Evolutionary conservation across 2,888 invertebrate species (phyloP).

Genomic region (Neoitamus cyanurus): DNA sequence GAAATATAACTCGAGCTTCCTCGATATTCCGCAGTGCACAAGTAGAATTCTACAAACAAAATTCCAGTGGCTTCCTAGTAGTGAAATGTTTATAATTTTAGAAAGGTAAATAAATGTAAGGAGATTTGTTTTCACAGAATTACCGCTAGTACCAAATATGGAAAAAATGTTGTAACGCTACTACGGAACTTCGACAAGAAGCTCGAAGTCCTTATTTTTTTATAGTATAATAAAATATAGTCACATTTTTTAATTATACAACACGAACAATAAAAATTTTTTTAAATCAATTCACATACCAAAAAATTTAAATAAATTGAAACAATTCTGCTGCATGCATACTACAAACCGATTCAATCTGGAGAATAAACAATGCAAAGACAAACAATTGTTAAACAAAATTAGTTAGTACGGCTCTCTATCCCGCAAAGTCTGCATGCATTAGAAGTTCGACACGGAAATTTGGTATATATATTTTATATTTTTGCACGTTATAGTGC

Average conservation of each 20-base stretch:
- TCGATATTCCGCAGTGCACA: neutral
- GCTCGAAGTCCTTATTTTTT: slow-evolving; percentile 19
- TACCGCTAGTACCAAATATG: neutral
- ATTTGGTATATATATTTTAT: slow-evolving; percentile 21
- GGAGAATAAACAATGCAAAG: neutral
- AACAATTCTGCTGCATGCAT: neutral
- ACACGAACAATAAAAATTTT: slow-evolving; percentile 14
- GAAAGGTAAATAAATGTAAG: neutral
- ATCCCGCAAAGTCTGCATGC: neutral
- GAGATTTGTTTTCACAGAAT: neutral
- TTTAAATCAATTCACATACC: slow-evolving; percentile 3
- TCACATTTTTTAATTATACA: slow-evolving; percentile 7
- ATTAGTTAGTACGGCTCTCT: neutral
- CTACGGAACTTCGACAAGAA: neutral
- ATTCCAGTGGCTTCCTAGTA: neutral
- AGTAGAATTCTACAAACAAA: neutral
- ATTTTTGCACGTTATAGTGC: slow-evolving; percentile 51
- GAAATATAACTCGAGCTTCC: neutral
- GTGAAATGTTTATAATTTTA: neutral
- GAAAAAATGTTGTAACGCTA: neutral
- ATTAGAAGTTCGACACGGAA: neutral
- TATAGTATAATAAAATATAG: neutral
- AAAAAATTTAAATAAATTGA: neutral
- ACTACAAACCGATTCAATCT: neutral
- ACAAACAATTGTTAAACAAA: neutral